Evolutionary conservation across 2,888 invertebrate genomes (phyloP).

Genomic region (Drosophila setosimentum): DNA sequence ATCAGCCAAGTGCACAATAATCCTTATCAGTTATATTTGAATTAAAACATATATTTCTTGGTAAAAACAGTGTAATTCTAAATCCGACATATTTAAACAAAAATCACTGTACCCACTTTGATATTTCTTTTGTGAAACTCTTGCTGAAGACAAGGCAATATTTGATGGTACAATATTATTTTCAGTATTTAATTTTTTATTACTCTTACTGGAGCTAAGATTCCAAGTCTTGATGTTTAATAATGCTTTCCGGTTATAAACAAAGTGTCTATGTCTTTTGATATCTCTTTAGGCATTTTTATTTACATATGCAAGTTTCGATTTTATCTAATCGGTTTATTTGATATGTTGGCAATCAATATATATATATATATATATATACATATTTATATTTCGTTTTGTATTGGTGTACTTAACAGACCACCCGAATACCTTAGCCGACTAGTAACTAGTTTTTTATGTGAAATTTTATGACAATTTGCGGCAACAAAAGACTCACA

Average conservation of each 20-base stretch:
- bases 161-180: too few species aligned
- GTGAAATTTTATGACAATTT: constrained; percentile 65
- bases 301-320: background rate
- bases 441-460: constrained; percentile 43
- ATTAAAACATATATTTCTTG: too few species aligned
- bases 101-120: too few species aligned
- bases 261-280: background rate
- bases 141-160: too few species aligned
- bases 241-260: background rate
- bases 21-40: too few species aligned
- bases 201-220: background rate
- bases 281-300: background rate
- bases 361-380: background rate
- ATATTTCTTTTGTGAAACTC: too few species aligned
- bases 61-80: too few species aligned
- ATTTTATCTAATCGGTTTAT: background rate
- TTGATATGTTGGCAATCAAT: background rate
- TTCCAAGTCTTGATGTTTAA: background rate
- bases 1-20: too few species aligned
- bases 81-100: too few species aligned
- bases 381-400: background rate
- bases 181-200: background rate
- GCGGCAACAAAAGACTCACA: constrained; percentile 53
- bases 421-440: constrained; percentile 49
- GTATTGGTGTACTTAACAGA: constrained; percentile 14